Conservation (phyloP, 2,113 vertebrate genomes). For the Riparia riparia region DNA sequence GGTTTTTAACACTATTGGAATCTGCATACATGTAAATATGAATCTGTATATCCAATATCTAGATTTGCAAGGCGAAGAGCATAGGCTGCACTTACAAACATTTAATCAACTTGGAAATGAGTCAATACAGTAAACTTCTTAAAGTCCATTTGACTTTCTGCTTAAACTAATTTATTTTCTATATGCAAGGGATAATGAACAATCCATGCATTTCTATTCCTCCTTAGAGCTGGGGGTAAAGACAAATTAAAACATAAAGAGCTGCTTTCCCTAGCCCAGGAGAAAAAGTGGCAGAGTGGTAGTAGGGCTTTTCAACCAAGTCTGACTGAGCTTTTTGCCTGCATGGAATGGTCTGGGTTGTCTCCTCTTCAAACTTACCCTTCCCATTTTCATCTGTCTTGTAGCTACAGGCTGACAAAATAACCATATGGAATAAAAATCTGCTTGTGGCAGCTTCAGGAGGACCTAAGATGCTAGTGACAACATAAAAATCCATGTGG, state of each 20-base stretch:
- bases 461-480: background rate
- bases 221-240: background rate
- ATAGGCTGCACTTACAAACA: background rate
- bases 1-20: background rate
- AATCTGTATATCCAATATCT: constrained; percentile 8
- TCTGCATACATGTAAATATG: background rate
- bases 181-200: constrained; percentile 14
- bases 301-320: background rate
- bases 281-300: background rate
- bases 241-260: background rate
- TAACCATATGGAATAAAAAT: background rate
- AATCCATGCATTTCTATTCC: background rate
- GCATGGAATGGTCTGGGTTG: background rate
- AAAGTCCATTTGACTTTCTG: constrained; percentile 45
- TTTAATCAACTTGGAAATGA: constrained; percentile 49
- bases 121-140: constrained; percentile 46
- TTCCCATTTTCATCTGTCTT: background rate
- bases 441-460: background rate
- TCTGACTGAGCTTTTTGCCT: background rate
- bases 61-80: background rate
- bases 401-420: background rate
- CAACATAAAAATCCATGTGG: background rate
- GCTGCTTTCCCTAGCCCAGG: background rate
- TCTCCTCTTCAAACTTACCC: background rate
- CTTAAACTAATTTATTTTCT: constrained; percentile 53